phyloP scores from a whole-genome alignment of 2,888 invertebrate species.

The Protonemura montana region DNA sequence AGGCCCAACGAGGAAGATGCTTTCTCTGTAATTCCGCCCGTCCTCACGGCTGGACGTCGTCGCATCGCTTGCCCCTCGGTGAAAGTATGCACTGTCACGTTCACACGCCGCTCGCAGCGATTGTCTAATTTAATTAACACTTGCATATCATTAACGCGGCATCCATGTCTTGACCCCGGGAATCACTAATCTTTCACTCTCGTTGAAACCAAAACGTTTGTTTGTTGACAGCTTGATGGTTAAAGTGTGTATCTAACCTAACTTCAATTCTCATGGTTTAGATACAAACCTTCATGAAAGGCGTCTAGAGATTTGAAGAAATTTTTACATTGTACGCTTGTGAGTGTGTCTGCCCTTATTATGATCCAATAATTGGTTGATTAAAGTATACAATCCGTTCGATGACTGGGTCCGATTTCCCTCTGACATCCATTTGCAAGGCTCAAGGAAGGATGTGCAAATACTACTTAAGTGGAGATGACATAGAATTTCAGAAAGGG shows the following conservation, averaged over 20 bases:
- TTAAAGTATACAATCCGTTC: too few species aligned
- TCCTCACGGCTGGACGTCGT: neutral
- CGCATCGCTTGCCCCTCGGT: neutral
- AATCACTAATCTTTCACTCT: neutral
- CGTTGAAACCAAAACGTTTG: neutral
- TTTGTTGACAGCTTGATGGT: neutral
- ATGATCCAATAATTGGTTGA: too few species aligned
- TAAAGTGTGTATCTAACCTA: neutral
- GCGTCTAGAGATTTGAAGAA: neutral
- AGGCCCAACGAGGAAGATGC: neutral
- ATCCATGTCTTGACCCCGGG: neutral
- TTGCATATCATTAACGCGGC: neutral
- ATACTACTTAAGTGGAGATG: neutral
- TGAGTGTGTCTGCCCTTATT: too few species aligned
- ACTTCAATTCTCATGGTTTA: neutral
- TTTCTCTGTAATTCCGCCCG: slow-evolving; percentile 1
- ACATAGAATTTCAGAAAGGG: too few species aligned
- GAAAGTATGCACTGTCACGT: neutral
- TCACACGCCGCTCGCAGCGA: neutral
- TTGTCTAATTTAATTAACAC: slow-evolving; percentile 12
- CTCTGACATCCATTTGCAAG: neutral
- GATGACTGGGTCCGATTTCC: neutral
- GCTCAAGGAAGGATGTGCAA: too few species aligned
- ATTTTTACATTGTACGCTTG: neutral
- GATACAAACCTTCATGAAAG: neutral